Conservation (phyloP, 2,113 vertebrate species). For the Acinonyx jubatus region DNA sequence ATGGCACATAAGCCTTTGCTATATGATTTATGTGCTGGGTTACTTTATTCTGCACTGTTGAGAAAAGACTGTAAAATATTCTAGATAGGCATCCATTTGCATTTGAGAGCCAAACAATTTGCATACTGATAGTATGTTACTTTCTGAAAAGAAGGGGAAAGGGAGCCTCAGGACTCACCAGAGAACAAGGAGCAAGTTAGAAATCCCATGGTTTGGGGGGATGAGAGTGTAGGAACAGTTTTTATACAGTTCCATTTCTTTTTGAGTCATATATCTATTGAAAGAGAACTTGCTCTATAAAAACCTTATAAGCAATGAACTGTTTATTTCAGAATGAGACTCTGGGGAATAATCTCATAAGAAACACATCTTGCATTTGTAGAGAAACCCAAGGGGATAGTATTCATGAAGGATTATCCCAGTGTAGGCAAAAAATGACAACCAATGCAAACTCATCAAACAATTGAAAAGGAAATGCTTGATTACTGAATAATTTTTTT, state of each 20-base stretch:
- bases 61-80: conserved; percentile 62
- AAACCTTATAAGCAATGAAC: conserved; percentile 39
- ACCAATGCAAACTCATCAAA: conserved; percentile 57
- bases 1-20: neutral
- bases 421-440: conserved; percentile 54
- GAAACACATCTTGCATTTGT: conserved; percentile 59
- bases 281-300: conserved; percentile 53
- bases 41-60: neutral
- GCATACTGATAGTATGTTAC: neutral
- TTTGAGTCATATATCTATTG: conserved; percentile 55
- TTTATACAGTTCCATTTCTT: neutral
- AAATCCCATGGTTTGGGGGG: neutral
- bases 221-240: neutral
- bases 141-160: neutral
- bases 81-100: conserved; percentile 9
- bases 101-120: conserved; percentile 58
- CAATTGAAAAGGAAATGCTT: conserved; percentile 55
- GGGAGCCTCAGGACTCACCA: neutral
- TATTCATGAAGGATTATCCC: conserved; percentile 48
- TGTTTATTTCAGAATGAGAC: conserved; percentile 66
- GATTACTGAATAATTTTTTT: conserved; percentile 33
- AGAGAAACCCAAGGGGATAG: conserved; percentile 41
- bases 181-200: neutral
- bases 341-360: conserved; percentile 68
- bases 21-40: conserved; percentile 30